A percentile compares a stretch with the other conserved stretches of the same genome.
These are phyloP conservation scores for Caenorhabditis angaria DNA, from an alignment of 2,888 invertebrate genomes.

Conservation along the genomic window DNA sequence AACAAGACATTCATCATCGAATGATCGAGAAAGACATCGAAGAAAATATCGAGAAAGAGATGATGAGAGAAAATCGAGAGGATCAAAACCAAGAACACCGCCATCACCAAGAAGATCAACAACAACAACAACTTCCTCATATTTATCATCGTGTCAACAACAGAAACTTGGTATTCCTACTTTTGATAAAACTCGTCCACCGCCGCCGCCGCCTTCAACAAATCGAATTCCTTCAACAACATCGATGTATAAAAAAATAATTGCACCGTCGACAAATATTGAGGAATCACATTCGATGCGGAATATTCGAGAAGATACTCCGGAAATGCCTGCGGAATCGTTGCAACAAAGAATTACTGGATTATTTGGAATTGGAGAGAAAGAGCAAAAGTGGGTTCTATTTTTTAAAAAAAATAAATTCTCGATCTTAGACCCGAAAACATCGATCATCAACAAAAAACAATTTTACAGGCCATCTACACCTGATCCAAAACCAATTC, in stretches of 20 bases:
- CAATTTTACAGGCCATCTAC: neutral
- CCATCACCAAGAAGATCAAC: neutral
- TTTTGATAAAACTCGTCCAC: slow-evolving; percentile 3
- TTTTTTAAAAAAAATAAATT: neutral
- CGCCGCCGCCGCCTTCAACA: neutral
- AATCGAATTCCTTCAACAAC: no score
- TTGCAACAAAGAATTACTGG: slow-evolving; percentile 18
- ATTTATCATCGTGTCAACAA: no score
- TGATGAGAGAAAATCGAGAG: neutral
- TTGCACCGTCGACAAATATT: slow-evolving; percentile 5
- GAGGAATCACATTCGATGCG: neutral
- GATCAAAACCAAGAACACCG: neutral
- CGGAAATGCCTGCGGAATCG: slow-evolving; percentile 9
- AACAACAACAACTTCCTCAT: neutral
- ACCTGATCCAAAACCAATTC: neutral
- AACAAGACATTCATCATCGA: no score
- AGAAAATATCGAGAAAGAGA: neutral
- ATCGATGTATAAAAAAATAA: no score
- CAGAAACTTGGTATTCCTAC: neutral
- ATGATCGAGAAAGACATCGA: neutral
- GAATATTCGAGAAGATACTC: slow-evolving; percentile 12
- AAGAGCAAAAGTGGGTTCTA: neutral
- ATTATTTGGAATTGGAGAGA: slow-evolving; percentile 12
- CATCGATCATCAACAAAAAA: neutral
- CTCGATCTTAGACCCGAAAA: slow-evolving; percentile 3